Conservation (phyloP, 2,113 vertebrate species). For the Pseudorhombus dupliciocellatus region DNA sequence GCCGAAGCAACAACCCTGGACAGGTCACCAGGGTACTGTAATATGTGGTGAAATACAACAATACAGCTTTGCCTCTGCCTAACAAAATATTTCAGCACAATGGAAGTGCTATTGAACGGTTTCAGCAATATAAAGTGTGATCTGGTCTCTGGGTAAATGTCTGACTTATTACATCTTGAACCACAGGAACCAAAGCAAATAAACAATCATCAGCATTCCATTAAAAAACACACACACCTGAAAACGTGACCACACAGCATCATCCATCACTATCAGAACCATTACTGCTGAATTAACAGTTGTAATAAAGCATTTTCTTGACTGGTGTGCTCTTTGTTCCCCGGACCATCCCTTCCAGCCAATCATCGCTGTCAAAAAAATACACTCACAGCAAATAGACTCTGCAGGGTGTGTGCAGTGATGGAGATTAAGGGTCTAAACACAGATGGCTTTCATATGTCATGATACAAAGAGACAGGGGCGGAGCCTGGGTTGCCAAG, state of each 20-base stretch:
- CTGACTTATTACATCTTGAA: slow-evolving; percentile 14
- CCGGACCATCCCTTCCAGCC: slow-evolving; percentile 25
- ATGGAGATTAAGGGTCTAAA: slow-evolving; percentile 68
- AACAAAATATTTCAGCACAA: too few species aligned
- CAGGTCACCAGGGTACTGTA: background rate
- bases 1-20: too few species aligned
- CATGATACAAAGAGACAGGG: slow-evolving; percentile 68
- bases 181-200: slow-evolving; percentile 10
- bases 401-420: slow-evolving; percentile 48
- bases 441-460: slow-evolving; percentile 81
- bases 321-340: slow-evolving; percentile 52
- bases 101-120: too few species aligned
- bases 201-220: slow-evolving; percentile 12
- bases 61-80: background rate
- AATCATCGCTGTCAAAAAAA: slow-evolving; percentile 34
- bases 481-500: slow-evolving; percentile 67
- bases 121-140: slow-evolving; percentile 6
- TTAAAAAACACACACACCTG: slow-evolving; percentile 9
- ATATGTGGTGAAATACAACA: background rate
- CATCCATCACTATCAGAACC: background rate
- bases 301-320: slow-evolving; percentile 14
- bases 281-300: slow-evolving; percentile 29
- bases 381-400: slow-evolving; percentile 42
- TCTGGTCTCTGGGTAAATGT: slow-evolving; percentile 26
- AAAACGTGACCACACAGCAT: too few species aligned